phyloP scores from a whole-genome alignment of 2,888 invertebrate species.

The Furcula furcula region DNA sequence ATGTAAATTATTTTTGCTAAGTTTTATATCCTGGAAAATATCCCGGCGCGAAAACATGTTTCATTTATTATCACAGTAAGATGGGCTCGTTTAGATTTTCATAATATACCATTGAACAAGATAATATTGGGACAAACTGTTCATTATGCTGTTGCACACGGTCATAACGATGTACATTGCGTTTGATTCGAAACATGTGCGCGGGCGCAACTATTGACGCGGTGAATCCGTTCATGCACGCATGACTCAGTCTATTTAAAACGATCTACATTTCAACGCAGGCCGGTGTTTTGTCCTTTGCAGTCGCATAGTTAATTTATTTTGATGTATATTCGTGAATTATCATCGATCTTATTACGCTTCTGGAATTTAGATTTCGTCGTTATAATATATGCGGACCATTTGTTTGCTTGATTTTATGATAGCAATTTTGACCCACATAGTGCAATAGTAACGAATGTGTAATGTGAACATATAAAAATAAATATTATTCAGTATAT shows the following conservation, averaged over 20 bases:
- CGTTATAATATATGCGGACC: slow-evolving; percentile 2
- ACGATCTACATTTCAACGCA: slow-evolving; percentile 5
- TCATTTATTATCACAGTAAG: too few relatives aligned
- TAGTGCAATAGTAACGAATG: too few relatives aligned
- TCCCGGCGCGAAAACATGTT: too few relatives aligned
- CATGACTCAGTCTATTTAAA: slow-evolving; percentile 7
- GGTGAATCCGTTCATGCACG: slow-evolving; percentile 1
- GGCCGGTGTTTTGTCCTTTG: slow-evolving; percentile 1
- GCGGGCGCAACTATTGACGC: slow-evolving; percentile 2
- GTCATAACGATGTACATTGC: slow-evolving; percentile 2
- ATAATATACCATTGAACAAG: neutral
- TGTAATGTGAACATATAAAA: too few relatives aligned
- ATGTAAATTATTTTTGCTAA: too few relatives aligned
- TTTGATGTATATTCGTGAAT: slow-evolving; percentile 1
- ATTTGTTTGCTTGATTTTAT: slow-evolving; percentile 8
- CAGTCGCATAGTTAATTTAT: slow-evolving; percentile 3
- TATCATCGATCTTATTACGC: neutral
- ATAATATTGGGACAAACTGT: slow-evolving; percentile 1
- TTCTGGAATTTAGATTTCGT: slow-evolving; percentile 1
- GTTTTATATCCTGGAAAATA: too few relatives aligned
- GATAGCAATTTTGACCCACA: too few relatives aligned
- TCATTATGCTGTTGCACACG: slow-evolving; percentile 1
- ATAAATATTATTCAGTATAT: too few relatives aligned
- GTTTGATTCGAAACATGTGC: slow-evolving; percentile 11
- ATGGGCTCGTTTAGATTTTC: neutral